Evolutionary conservation across 2,113 vertebrate species (phyloP), one percentile per base, ranked within the genome.

Genomic region (Numida meleagris): DNA sequence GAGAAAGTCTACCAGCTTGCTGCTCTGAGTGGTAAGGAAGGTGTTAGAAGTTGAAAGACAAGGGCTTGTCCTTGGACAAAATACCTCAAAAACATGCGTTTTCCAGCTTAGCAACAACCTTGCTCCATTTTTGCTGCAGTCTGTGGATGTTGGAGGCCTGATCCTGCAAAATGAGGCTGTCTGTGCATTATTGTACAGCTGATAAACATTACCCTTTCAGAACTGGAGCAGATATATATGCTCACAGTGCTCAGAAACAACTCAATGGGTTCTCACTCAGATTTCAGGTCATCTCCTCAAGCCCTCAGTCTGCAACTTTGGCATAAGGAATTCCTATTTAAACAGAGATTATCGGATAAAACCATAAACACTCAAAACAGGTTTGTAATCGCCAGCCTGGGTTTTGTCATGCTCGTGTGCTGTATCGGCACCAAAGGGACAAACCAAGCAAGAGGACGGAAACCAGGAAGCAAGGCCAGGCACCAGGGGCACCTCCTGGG

Each of bases 191-290:
- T 10, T 46, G 48, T 85, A 59, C 75, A 59, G 85, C 50, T 89
- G 84, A 95, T 46, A 91, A 94, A 82, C 0, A 3, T 51, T 73
- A 72, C 11, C 27, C 4, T 10, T 78, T 65, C 58, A 16, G 43
- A 91, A 71, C 1, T 43, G 51, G 55, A 86, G 80, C 91, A 81
- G 19, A 51, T 20, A 66, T 74, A 88, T 82, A 71, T 38, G n/a
- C 40, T 90, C 58, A 76, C 31, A 62, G 45, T 61, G 42, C n/a
- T 92, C 51, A 86, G 73, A 88, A 94, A 88, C 82, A 73, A 93
- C 93, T 91, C 89, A 65, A 86, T 76, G 88, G 80, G 86, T 95
- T 90, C 70, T 83, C 76, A 83, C 68, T 93, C 36, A 48, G 70
- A 79, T 83, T 90, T 92, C 90, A 81, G 73, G 43, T 78, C 68